Conservation (phyloP, 1,140 invertebrate species). For the Aphidius gifuensis region DNA sequence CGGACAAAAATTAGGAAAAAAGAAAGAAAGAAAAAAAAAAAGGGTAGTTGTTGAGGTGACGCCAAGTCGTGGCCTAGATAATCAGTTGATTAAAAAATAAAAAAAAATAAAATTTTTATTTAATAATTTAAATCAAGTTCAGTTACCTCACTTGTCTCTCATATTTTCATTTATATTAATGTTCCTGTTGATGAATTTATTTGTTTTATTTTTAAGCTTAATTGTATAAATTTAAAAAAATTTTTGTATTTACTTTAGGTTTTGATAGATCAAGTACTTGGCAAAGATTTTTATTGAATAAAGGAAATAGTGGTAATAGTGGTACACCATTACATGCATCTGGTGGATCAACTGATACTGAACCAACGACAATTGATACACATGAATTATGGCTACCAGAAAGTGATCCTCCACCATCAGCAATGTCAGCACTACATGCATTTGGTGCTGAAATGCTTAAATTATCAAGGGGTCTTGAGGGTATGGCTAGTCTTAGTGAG, state of each 20-base stretch:
- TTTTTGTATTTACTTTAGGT: slow-evolving; percentile 34
- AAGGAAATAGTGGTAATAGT: slow-evolving; percentile 40
- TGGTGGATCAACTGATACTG: slow-evolving; percentile 75
- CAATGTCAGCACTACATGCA: slow-evolving; percentile 76
- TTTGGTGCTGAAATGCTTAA: slow-evolving; percentile 81
- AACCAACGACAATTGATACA: slow-evolving; percentile 74
- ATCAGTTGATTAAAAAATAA: too few relatives aligned
- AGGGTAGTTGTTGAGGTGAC: too few relatives aligned
- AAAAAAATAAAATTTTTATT: too few relatives aligned
- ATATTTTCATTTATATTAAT: too few relatives aligned
- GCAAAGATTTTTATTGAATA: slow-evolving; percentile 58
- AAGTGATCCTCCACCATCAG: slow-evolving; percentile 72
- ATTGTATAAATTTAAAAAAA: too few relatives aligned
- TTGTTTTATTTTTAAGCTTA: too few relatives aligned
- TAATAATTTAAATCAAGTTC: too few relatives aligned
- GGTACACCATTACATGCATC: slow-evolving; percentile 68
- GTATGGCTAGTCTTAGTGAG: slow-evolving; percentile 36
- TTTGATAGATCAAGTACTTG: slow-evolving; percentile 64
- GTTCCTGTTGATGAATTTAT: too few relatives aligned
- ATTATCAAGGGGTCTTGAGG: slow-evolving; percentile 71
- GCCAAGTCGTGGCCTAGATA: too few relatives aligned
- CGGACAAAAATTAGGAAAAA: too few relatives aligned
- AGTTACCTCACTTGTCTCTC: too few relatives aligned
- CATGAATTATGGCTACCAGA: slow-evolving; percentile 79
- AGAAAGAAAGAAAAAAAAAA: too few relatives aligned